Evolutionary conservation across 2,113 vertebrate genomes (phyloP).

Genomic region (Syngnathus scovelli): DNA sequence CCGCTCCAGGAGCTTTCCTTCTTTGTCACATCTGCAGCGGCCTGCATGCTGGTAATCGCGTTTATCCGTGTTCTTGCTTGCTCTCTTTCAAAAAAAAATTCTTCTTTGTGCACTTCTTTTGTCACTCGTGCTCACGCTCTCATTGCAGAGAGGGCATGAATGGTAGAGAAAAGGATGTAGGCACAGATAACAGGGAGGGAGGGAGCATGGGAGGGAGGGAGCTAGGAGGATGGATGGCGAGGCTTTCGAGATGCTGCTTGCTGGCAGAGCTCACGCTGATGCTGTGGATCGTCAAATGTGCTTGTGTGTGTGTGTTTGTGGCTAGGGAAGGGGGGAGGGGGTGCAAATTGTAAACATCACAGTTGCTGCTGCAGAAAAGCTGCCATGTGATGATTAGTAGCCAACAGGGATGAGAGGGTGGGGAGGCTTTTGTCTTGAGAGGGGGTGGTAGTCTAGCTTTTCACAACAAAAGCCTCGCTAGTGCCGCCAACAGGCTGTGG

Average conservation of each 20-base stretch:
- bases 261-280: slow-evolving; percentile 53
- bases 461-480: slow-evolving; percentile 51
- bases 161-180: slow-evolving; percentile 63
- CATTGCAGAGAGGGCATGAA: slow-evolving; percentile 73
- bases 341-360: slow-evolving; percentile 80
- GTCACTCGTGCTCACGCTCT: slow-evolving; percentile 68
- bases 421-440: slow-evolving; percentile 61
- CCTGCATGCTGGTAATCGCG: slow-evolving; percentile 83
- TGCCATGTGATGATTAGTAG: slow-evolving; percentile 69
- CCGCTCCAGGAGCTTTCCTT: slow-evolving; percentile 94
- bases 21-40: slow-evolving; percentile 85
- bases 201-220: slow-evolving; percentile 35
- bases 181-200: slow-evolving; percentile 34
- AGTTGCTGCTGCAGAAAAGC: slow-evolving; percentile 84
- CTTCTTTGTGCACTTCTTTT: slow-evolving; percentile 59
- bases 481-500: slow-evolving; percentile 4
- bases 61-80: slow-evolving; percentile 52
- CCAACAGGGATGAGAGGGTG: slow-evolving; percentile 29
- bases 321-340: slow-evolving; percentile 28
- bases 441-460: slow-evolving; percentile 50
- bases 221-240: slow-evolving; percentile 55
- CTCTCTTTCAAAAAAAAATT: slow-evolving; percentile 23
- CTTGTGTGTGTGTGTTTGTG: slow-evolving; percentile 19
- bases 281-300: slow-evolving; percentile 43
- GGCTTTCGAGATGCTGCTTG: slow-evolving; percentile 63